A percentile compares a stretch with the other conserved stretches of the same genome.
These are phyloP conservation scores for Perdix hodgsoniae DNA, from an alignment of 2,797 vertebrate species.

Conservation along the genomic window DNA sequence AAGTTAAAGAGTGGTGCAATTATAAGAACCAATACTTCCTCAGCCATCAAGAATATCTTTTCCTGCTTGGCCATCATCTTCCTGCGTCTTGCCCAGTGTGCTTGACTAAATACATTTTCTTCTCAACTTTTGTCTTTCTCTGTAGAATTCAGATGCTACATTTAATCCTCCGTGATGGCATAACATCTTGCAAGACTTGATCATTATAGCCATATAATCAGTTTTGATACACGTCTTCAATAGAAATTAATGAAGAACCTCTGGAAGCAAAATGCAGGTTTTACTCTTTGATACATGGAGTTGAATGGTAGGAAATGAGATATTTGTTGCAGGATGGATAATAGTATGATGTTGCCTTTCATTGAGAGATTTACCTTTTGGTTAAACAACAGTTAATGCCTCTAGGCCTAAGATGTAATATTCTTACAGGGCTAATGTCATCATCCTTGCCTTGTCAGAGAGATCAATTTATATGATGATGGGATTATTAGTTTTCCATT, in stretches of 20 bases:
- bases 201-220: not conserved
- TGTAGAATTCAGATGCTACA: not conserved
- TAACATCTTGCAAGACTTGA: not conserved
- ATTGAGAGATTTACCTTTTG: slow-evolving; percentile 57
- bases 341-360: slow-evolving; percentile 66
- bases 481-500: slow-evolving; percentile 40
- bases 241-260: not conserved
- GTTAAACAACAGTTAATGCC: slow-evolving; percentile 47
- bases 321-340: slow-evolving; percentile 36
- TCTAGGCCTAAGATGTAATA: not conserved
- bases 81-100: not conserved
- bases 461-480: slow-evolving; percentile 40
- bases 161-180: not conserved
- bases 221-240: slow-evolving; percentile 19
- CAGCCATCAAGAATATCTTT: not conserved
- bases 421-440: slow-evolving; percentile 1
- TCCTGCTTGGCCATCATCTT: not conserved
- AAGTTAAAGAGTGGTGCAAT: not conserved
- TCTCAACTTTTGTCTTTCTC: not conserved
- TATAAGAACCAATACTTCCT: not conserved
- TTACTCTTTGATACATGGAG: not conserved
- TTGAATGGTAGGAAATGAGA: slow-evolving; percentile 6
- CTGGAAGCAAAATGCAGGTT: slow-evolving; percentile 5
- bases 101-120: not conserved
- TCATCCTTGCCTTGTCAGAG: not conserved